Percentiles rank a stretch among this genome's conserved stretches.
Evolutionary conservation across 2,888 invertebrate genomes (phyloP).

Genomic region (Cephus sareptanus): DNA sequence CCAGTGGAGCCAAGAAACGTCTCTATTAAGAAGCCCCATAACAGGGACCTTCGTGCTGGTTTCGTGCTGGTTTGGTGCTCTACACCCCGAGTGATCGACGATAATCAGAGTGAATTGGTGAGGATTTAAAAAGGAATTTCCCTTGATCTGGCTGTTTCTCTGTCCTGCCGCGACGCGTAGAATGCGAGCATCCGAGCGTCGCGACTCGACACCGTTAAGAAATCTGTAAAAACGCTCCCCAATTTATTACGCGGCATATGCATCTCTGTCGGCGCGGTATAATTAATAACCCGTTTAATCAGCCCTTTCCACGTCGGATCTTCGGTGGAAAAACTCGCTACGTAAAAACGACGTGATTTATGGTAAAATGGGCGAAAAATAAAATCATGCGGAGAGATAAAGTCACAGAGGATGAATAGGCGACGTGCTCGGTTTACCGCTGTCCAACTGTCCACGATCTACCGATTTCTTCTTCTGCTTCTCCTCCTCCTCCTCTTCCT

Average conservation of each 20-base stretch:
- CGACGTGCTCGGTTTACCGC: not conserved
- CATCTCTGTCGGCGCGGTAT: constrained; percentile 31
- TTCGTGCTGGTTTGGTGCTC: not conserved
- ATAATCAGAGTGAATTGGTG: not conserved
- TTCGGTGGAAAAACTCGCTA: constrained; percentile 37
- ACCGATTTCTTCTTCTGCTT: not conserved
- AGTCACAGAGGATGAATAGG: constrained; percentile 37
- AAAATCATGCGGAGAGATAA: constrained; percentile 29
- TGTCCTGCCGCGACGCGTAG: not conserved
- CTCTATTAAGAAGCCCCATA: not conserved
- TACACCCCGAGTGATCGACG: not conserved
- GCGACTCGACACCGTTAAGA: constrained; percentile 1
- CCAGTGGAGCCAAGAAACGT: not conserved
- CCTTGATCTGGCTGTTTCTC: not conserved
- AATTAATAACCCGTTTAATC: constrained; percentile 63
- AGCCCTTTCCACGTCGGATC: constrained; percentile 44
- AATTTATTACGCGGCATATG: constrained; percentile 24
- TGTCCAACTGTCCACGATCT: constrained; percentile 1
- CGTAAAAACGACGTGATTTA: constrained; percentile 57
- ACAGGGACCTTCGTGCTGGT: not conserved
- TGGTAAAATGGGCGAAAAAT: constrained; percentile 37
- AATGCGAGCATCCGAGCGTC: not conserved
- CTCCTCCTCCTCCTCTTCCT: not conserved
- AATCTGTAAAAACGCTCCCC: constrained; percentile 17
- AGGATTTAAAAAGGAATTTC: not conserved